These are phyloP conservation scores for Drosophila obscura DNA, from an alignment of 1,140 invertebrate genomes.

Conservation along the genomic window DNA sequence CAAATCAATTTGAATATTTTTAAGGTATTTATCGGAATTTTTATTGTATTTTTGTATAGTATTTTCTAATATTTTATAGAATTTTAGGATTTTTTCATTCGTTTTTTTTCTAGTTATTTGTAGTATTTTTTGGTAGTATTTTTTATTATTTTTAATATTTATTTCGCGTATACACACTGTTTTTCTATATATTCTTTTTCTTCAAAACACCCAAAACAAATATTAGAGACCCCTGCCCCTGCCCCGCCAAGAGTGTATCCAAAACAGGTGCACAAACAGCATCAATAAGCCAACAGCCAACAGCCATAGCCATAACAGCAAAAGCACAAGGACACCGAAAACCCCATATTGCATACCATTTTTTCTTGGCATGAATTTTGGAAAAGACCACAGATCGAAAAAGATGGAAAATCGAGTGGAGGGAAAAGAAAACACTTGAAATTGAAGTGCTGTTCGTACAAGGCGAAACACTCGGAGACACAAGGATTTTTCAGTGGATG, in stretches of 20 bases:
- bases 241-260: conserved; percentile 1
- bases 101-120: no score
- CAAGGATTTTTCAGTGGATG: conserved; percentile 13
- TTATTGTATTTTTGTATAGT: no score
- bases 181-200: no score
- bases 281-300: conserved; percentile 11
- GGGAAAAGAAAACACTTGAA: conserved; percentile 52
- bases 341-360: background rate
- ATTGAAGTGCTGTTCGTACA: conserved; percentile 42
- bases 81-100: no score
- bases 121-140: no score
- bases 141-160: no score
- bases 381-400: conserved; percentile 10
- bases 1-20: no score
- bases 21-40: no score
- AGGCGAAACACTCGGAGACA: conserved; percentile 30
- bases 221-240: background rate
- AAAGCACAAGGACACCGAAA: conserved; percentile 9
- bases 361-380: conserved; percentile 9
- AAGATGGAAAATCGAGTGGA: conserved; percentile 6
- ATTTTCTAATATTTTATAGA: no score
- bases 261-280: conserved; percentile 19
- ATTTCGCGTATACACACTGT: no score
- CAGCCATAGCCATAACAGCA: conserved; percentile 3
- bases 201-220: background rate